phyloP scores from a whole-genome alignment of 2,888 invertebrate species.

The Tetranychus piercei region DNA sequence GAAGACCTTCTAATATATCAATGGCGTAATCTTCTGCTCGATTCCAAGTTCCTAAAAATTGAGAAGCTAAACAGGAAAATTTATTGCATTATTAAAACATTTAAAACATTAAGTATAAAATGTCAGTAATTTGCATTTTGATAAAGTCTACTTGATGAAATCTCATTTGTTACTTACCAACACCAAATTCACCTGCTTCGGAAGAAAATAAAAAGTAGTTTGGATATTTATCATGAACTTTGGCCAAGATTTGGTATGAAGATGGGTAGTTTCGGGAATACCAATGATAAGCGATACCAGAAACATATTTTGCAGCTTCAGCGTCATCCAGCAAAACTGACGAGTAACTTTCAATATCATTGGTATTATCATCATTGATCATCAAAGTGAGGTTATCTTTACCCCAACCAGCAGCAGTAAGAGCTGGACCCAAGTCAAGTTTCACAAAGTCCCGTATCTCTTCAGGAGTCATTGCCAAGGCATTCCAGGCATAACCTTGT shows the following conservation, averaged over 20 bases:
- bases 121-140: too few relatives aligned
- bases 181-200: constrained; percentile 53
- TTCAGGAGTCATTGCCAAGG: constrained; percentile 16
- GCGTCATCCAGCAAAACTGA: constrained; percentile 27
- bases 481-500: constrained; percentile 37
- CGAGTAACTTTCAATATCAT: not conserved
- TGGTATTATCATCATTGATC: constrained; percentile 45
- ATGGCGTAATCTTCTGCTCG: constrained; percentile 47
- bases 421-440: constrained; percentile 52
- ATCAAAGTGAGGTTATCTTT: constrained; percentile 44
- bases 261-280: constrained; percentile 44
- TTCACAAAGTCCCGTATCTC: constrained; percentile 48
- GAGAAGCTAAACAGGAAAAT: not conserved
- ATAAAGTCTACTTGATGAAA: not conserved
- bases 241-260: not conserved
- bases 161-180: not conserved
- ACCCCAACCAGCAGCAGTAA: constrained; percentile 42
- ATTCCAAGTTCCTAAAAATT: constrained; percentile 45
- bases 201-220: constrained; percentile 55
- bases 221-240: constrained; percentile 35
- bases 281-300: constrained; percentile 66
- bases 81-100: not conserved
- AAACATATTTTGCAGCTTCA: constrained; percentile 35
- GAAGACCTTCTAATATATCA: constrained; percentile 33
- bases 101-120: not conserved